Evolutionary conservation across 2,888 invertebrate species (phyloP), one percentile per base, ranked within the genome.

Genomic region (Melinaea menophilus): DNA sequence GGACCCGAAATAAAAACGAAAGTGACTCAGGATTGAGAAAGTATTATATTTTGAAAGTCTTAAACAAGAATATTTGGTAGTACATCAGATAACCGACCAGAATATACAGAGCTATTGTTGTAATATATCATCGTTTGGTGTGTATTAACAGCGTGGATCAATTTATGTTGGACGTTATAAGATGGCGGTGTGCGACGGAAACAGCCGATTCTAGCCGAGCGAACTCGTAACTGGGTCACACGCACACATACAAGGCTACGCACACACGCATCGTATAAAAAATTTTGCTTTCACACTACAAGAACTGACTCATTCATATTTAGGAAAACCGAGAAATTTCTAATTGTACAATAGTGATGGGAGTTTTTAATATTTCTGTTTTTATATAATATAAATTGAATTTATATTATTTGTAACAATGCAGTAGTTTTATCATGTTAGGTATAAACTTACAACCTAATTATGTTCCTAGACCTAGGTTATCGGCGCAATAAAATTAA

Each of bases 181-280:
- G 82, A 87, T 86, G 86, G 86, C 85, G 75, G 86, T 83, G 83
- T 77, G 79, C 77, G 80, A 76, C 90, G 88, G 83, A 83, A 79
- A 80, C 70, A 60, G 54, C 83, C 90, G 90, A 90, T 75, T 81
- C 62, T 69, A 55, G 67, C 85, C 89, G 89, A 90, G 73, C 81
- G 71, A 75, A 81, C 73, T 87, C 88, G 88, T 85, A 91, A 88
- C 81, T 91, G 78, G 91, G 91, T 91, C 91, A 91, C 84, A 88
- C 84, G 73, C 86, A 85, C 85, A 88, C 88, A 79, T 65, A 67
- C 69, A 68, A 66, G 66, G 66, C 67, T 71, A 72, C 71, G 74
- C 77, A 77, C 78, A 77, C 77, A 74, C 72, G 72, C 72, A 69
- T 72, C 76, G 79, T 79, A 79, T 75, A 77, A 75, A 78, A 76